These are phyloP conservation scores for Prosapia bicincta DNA, from an alignment of 2,888 invertebrate genomes.

Conservation along the genomic window DNA sequence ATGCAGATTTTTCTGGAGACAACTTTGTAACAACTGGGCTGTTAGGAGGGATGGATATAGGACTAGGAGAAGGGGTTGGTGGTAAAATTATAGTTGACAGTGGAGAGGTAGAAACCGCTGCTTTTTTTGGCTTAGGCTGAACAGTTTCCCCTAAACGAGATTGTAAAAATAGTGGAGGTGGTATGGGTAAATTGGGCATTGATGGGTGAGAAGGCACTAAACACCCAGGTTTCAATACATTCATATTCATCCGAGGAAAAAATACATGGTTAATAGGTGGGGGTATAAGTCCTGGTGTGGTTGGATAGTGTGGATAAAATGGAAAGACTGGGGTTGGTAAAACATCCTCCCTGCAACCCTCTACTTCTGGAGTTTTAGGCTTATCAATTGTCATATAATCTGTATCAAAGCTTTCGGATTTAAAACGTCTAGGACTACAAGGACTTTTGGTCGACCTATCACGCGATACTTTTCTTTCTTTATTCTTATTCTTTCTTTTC, in stretches of 20 bases:
- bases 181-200: conserved; percentile 23
- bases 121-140: conserved; percentile 14
- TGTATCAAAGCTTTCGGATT: conserved; percentile 42
- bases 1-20: conserved; percentile 11
- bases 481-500: conserved; percentile 56
- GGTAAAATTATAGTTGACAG: conserved; percentile 1
- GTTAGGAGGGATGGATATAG: conserved; percentile 1
- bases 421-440: conserved; percentile 26
- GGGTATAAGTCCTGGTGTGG: conserved; percentile 52
- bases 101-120: conserved; percentile 13
- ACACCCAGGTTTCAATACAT: conserved; percentile 43
- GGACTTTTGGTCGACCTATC: conserved; percentile 41
- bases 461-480: conserved; percentile 51
- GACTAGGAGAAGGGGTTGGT: conserved; percentile 8
- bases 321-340: conserved; percentile 42
- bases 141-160: conserved; percentile 5
- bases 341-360: conserved; percentile 34
- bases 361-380: conserved; percentile 50
- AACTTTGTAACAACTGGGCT: background rate
- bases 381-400: conserved; percentile 63
- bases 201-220: conserved; percentile 47
- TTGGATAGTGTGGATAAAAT: conserved; percentile 43
- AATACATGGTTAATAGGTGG: conserved; percentile 23
- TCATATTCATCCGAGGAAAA: conserved; percentile 15
- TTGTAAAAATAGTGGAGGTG: conserved; percentile 28